Evolutionary conservation across 2,888 invertebrate genomes (phyloP).

Genomic region (Phlogophora meticulosa): DNA sequence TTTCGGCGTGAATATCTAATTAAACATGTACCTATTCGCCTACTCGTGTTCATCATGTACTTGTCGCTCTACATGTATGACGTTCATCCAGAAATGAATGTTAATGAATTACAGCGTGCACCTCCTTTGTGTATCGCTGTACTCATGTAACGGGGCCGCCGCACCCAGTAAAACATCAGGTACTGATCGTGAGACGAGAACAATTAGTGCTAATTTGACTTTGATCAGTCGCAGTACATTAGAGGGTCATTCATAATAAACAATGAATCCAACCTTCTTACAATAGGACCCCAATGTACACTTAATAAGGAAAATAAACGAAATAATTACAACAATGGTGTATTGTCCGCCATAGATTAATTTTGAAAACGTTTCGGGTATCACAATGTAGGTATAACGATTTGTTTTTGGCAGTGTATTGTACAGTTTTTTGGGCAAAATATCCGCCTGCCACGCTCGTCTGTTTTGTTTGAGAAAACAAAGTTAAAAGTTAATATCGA

Average conservation of each 20-base stretch:
- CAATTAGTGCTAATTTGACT: constrained; percentile 35
- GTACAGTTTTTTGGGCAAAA: constrained; percentile 24
- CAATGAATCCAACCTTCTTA: constrained; percentile 45
- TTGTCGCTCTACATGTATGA: constrained; percentile 25
- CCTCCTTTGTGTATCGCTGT: constrained; percentile 8
- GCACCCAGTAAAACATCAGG: not conserved
- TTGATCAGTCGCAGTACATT: constrained; percentile 41
- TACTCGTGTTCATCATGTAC: constrained; percentile 27
- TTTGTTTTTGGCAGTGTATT: constrained; percentile 41
- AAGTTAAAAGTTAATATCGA: constrained; percentile 11
- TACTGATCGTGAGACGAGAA: constrained; percentile 3
- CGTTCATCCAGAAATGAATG: constrained; percentile 43
- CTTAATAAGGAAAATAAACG: constrained; percentile 60
- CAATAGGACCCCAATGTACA: constrained; percentile 51
- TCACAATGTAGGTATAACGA: constrained; percentile 38
- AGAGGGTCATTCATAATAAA: constrained; percentile 43
- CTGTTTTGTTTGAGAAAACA: constrained; percentile 12
- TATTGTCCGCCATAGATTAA: constrained; percentile 59
- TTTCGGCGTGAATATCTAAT: constrained; percentile 64
- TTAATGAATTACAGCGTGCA: constrained; percentile 41
- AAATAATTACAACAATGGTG: constrained; percentile 60
- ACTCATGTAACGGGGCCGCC: constrained; percentile 2
- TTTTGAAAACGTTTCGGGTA: constrained; percentile 49
- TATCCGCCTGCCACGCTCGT: constrained; percentile 9
- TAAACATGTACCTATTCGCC: constrained; percentile 44